phyloP scores from a whole-genome alignment of 2,797 vertebrate genomes.

The Myotis findleyi region DNA sequence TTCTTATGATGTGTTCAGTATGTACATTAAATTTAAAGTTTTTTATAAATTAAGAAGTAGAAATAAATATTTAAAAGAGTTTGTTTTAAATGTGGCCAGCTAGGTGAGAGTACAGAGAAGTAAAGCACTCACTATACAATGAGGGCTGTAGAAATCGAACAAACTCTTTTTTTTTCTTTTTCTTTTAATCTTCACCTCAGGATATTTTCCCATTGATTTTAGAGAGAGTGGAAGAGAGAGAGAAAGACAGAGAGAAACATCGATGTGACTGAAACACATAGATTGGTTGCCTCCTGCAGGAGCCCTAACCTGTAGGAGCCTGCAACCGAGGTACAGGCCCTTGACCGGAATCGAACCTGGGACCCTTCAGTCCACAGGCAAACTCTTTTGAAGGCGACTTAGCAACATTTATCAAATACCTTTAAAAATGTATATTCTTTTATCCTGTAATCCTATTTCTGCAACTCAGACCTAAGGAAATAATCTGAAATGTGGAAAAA shows the following conservation, averaged over 20 bases:
- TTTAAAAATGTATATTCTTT: slow-evolving; percentile 15
- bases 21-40: background rate
- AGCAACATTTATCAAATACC: slow-evolving; percentile 17
- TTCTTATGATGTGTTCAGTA: background rate
- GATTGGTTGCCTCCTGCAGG: too few species aligned
- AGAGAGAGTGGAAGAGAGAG: too few species aligned
- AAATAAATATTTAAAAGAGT: background rate
- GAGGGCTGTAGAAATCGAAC: background rate
- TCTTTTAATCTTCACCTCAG: too few species aligned
- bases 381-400: slow-evolving; percentile 11
- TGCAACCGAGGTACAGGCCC: too few species aligned
- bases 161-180: too few species aligned
- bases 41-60: background rate
- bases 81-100: background rate
- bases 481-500: slow-evolving; percentile 30
- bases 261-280: too few species aligned
- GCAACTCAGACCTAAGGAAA: slow-evolving; percentile 40
- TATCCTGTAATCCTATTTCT: slow-evolving; percentile 38
- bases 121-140: background rate
- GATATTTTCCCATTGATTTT: too few species aligned
- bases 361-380: background rate
- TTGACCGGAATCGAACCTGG: too few species aligned
- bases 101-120: background rate
- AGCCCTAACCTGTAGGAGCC: too few species aligned
- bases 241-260: too few species aligned